Evolutionary conservation across 2,113 vertebrate genomes (phyloP), one percentile per base, ranked within the genome.

Genomic region (Sigmodon hispidus): DNA sequence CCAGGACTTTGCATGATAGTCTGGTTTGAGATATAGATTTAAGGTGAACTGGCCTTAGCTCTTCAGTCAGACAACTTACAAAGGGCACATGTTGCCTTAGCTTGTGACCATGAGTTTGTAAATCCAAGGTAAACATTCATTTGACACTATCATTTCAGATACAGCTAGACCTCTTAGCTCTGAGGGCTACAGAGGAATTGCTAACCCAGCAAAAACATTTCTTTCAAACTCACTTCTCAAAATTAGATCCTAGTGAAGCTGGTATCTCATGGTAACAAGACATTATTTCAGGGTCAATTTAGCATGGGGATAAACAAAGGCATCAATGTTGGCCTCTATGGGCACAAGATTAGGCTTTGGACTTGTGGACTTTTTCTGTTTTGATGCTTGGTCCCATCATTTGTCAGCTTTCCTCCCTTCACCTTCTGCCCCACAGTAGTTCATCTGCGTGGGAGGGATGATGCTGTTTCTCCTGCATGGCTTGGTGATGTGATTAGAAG

Each of bases 201-300:
- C 57, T 43, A n/a, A 87, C 13, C 1, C 26, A 81, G 73, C 12
- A 84, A 55, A 40, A 90, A 57, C 43, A 45, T n/a, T 65, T 0
- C 43, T 89, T 89, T 77, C 81, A 69, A 70, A 7, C 40, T 94
- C 63, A 65, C 16, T 21, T 97, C 94, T 40, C 13, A 85, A 96
- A 50, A 43, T 40, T 96, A 83, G 22, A 34, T 79, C 91, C 50
- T 79, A 52, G 31, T 36, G n/a, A 84, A 31, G 0, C 63, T 94
- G 89, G 75, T 43, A 43, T 19, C 11, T 36, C 73, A 81, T 86
- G 91, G 13, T 94, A 96, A 92, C 59, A 88, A 77, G 92, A 40
- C 22, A 85, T 84, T 22, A 76, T 92, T 87, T 17, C 17, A 55
- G n/a, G 26, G n/a, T 16, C 19, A 73, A 16, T n/a, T 21, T 4